phyloP scores from a whole-genome alignment of 2,888 invertebrate species.

The Merodon equestris region DNA sequence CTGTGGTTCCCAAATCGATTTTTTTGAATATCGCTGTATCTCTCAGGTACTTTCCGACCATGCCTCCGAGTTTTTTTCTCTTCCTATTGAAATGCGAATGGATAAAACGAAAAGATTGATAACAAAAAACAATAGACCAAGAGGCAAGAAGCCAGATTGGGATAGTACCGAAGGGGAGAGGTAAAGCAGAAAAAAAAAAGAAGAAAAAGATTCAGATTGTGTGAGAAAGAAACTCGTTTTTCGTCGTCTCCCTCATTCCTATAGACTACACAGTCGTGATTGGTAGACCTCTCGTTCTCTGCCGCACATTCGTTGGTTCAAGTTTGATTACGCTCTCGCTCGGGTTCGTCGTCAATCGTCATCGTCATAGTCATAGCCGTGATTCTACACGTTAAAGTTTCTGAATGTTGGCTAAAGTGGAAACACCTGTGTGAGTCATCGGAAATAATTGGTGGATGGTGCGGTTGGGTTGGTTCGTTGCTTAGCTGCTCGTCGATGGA shows the following conservation, averaged over 20 bases:
- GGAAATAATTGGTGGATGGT: slow-evolving; percentile 58
- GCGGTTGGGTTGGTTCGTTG: slow-evolving; percentile 21
- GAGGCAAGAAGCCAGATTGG: not conserved
- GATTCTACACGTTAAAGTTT: slow-evolving; percentile 44
- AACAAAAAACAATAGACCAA: slow-evolving; percentile 36
- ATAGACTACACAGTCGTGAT: slow-evolving; percentile 4
- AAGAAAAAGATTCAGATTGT: slow-evolving; percentile 55
- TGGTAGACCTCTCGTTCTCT: too few relatives aligned
- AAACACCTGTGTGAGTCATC: slow-evolving; percentile 69
- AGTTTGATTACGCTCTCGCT: slow-evolving; percentile 13
- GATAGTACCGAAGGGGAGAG: slow-evolving; percentile 21
- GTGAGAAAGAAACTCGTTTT: slow-evolving; percentile 58
- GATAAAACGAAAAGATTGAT: slow-evolving; percentile 44
- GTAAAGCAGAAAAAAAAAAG: slow-evolving; percentile 44
- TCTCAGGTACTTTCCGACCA: not conserved
- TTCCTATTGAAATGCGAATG: slow-evolving; percentile 20
- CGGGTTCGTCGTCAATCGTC: slow-evolving; percentile 39
- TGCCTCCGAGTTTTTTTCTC: slow-evolving; percentile 39
- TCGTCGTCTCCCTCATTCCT: slow-evolving; percentile 36
- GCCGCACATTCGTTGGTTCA: slow-evolving; percentile 22
- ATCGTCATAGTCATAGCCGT: slow-evolving; percentile 38
- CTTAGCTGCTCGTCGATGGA: slow-evolving; percentile 21
- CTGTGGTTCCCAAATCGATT: too few relatives aligned
- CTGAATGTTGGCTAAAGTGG: slow-evolving; percentile 69
- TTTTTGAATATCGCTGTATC: too few relatives aligned